Base-by-base conservation (phyloP, 2,797 vertebrate species). In the Eulemur albifrons region DNA sequence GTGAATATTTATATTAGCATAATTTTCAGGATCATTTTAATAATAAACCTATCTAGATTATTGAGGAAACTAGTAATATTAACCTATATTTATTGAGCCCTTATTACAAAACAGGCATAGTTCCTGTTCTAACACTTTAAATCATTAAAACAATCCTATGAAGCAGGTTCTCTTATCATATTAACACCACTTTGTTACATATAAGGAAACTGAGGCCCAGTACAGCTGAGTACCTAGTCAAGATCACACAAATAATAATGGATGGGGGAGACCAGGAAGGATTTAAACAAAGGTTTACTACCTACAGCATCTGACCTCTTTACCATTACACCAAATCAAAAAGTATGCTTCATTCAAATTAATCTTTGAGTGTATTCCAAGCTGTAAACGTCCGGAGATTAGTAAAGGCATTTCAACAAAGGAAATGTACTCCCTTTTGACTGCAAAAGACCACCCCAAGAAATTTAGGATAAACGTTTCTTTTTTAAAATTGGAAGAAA, bases 401-500 rank as follows among this genome's bases (percentile, higher is more conserved):
- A 7, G 52, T 15, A 73, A 97, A 90, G 45, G 1, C 52, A 95
- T 97, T 95, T 95, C 48, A 88, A 83, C 45, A 77, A 88, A 73
- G 23, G 27, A 72, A 67, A 76, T 21, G 1, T 30, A 23, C 30
- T 76, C 5, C 18, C 27, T 83, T 80, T 43, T 89, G 61, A 69
- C 35, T 38, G 27, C 35, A 77, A 89, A 93, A 89, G 77, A 79
- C 12, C 45, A 90, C 40, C 57, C 43, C 35, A 79, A 88, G 77
- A 12, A 93, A 88, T 82, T 72, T 40, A 76, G 12, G 50, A 38
- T 70, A 76, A 94, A 89, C 25, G 0, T 77, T 90, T 81, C 17
- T 67, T 90, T 95, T 83, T 65, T 81, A 87, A 90, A 88, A 57
- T 85, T 82, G 40, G 18, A 54, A 93, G 40, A 75, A 88, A 88